Evolutionary conservation across 2,113 vertebrate species (phyloP).

Genomic region (Chionodraco myersi): DNA sequence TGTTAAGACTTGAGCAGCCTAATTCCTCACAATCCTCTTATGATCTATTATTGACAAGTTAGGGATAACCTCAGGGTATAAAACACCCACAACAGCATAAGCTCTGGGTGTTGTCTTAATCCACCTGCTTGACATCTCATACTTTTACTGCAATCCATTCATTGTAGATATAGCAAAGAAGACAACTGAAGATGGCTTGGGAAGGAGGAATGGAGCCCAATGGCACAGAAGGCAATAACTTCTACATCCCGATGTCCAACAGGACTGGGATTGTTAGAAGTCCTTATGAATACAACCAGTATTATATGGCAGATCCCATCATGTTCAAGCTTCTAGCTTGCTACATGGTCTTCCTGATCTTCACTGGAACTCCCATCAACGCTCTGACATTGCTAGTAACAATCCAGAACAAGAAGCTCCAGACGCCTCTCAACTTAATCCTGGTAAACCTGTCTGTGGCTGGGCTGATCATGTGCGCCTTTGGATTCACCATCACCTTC

Average conservation of each 20-base stretch:
- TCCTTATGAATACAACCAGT: slow-evolving; percentile 86
- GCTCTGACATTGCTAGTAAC: slow-evolving; percentile 83
- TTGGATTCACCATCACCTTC: slow-evolving; percentile 83
- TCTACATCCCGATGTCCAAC: slow-evolving; percentile 90
- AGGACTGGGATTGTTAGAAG: slow-evolving; percentile 86
- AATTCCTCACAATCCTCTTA: slow-evolving; percentile 43
- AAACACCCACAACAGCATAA: slow-evolving; percentile 19
- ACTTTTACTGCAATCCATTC: not conserved
- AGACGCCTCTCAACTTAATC: slow-evolving; percentile 87
- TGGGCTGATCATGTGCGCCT: slow-evolving; percentile 82
- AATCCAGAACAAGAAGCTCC: slow-evolving; percentile 86
- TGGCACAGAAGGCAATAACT: slow-evolving; percentile 88
- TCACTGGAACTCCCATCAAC: slow-evolving; percentile 84
- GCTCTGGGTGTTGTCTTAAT: not conserved
- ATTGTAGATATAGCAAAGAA: not conserved
- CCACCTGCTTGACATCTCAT: not conserved
- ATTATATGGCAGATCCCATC: slow-evolving; percentile 80
- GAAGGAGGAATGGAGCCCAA: slow-evolving; percentile 58
- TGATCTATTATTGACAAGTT: slow-evolving; percentile 59
- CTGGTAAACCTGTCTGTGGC: slow-evolving; percentile 85
- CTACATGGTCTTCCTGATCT: slow-evolving; percentile 89
- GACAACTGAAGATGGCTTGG: slow-evolving; percentile 45
- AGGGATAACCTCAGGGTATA: slow-evolving; percentile 49
- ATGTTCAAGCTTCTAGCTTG: slow-evolving; percentile 79
- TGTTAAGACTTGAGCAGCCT: slow-evolving; percentile 21